Evolutionary conservation across 2,113 vertebrate species (phyloP).

Genomic region (Ceuthmochares aereus): DNA sequence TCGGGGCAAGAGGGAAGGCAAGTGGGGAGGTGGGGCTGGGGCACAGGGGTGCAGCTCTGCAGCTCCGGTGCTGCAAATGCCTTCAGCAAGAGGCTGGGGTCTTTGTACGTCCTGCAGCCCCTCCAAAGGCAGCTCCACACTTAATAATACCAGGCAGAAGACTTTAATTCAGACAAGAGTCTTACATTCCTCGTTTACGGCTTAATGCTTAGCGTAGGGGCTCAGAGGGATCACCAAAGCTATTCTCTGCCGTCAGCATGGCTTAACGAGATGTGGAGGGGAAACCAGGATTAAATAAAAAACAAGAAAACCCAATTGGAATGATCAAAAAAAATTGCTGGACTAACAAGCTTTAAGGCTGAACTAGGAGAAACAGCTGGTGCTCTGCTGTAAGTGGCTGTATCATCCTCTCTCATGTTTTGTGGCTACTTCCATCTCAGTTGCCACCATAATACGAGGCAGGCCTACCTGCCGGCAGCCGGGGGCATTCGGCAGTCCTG

Average conservation of each 20-base stretch:
- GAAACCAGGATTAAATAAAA: constrained; percentile 47
- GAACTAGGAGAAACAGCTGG: constrained; percentile 51
- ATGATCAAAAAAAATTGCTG: not conserved
- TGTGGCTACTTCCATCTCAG: constrained; percentile 24
- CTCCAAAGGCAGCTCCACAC: not conserved
- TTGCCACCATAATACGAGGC: constrained; percentile 21
- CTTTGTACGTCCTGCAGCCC: not conserved
- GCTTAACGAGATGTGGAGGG: constrained; percentile 63
- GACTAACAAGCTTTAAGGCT: constrained; percentile 63
- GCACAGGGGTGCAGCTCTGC: not conserved
- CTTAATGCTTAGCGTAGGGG: constrained; percentile 59
- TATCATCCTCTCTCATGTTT: constrained; percentile 56
- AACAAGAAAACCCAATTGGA: constrained; percentile 71
- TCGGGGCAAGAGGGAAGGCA: not conserved
- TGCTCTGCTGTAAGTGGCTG: constrained; percentile 65
- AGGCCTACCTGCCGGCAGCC: constrained; percentile 16
- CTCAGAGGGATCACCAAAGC: constrained; percentile 65
- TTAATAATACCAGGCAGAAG: not conserved
- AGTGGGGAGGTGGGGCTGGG: fast-evolving
- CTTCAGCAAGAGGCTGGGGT: not conserved
- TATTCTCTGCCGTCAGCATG: constrained; percentile 33
- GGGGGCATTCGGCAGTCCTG: not conserved
- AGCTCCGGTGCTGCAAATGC: not conserved
- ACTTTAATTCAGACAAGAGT: constrained; percentile 58
- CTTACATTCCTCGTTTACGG: constrained; percentile 56